phyloP scores from a whole-genome alignment of 2,113 vertebrate species.

The Echinops telfairi region DNA sequence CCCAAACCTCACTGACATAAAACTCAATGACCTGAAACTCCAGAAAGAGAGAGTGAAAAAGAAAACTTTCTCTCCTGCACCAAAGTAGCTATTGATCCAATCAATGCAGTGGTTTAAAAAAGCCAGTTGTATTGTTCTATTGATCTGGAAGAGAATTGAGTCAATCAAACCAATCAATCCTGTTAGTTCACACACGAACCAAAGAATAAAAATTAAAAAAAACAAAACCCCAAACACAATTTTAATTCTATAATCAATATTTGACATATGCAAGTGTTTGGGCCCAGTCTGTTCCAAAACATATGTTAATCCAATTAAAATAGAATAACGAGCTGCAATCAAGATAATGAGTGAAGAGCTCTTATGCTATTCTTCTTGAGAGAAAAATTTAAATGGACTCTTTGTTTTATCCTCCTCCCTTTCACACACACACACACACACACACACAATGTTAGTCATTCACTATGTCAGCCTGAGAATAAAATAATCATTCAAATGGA shows the following conservation, averaged over 20 bases:
- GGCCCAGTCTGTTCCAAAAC: neutral
- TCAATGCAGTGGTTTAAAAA: constrained; percentile 20
- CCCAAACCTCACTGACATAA: neutral
- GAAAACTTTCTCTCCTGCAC: neutral
- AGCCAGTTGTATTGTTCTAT: constrained; percentile 32
- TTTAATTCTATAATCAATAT: constrained; percentile 40
- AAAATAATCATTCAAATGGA: constrained; percentile 19
- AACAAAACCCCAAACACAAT: neutral
- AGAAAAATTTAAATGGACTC: constrained; percentile 19
- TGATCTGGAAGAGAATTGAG: constrained; percentile 54
- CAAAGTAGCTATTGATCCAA: neutral
- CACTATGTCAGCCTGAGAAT: neutral
- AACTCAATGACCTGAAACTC: constrained; percentile 1
- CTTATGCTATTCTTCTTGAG: neutral
- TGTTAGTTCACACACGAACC: constrained; percentile 41
- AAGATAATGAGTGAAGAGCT: constrained; percentile 21
- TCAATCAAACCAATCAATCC: constrained; percentile 71
- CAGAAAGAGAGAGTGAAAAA: neutral
- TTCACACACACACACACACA: neutral
- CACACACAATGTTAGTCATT: neutral
- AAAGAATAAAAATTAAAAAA: constrained; percentile 28
- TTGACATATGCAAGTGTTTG: constrained; percentile 30
- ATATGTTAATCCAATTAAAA: constrained; percentile 28
- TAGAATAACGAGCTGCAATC: neutral
- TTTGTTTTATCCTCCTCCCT: neutral